A percentile compares a stretch with the other conserved stretches of the same genome.
Conservation (phyloP, 2,797 vertebrate genomes). For the Acanthurus tractus region DNA sequence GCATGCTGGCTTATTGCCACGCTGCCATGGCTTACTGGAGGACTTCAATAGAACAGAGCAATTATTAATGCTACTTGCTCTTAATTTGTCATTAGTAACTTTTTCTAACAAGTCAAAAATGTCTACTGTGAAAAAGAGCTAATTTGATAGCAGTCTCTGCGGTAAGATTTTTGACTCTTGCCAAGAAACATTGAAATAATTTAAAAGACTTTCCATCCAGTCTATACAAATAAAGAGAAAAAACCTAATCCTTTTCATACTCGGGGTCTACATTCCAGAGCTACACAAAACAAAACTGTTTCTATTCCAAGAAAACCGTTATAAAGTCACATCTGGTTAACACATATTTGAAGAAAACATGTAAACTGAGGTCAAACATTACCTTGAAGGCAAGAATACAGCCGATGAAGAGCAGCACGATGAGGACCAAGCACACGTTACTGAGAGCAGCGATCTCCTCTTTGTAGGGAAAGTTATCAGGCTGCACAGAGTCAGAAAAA, state of each 20-base stretch:
- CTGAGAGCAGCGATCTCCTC: slow-evolving; percentile 94
- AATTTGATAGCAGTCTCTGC: neutral
- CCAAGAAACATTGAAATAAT: neutral
- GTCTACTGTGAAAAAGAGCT: neutral
- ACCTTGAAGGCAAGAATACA: slow-evolving; percentile 96
- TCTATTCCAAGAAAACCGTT: slow-evolving; percentile 1
- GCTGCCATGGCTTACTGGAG: too few relatives aligned
- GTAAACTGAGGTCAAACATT: slow-evolving; percentile 37
- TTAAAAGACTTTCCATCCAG: neutral
- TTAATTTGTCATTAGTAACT: too few relatives aligned
- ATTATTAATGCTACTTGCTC: too few relatives aligned
- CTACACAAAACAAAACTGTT: slow-evolving; percentile 5
- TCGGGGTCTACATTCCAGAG: neutral
- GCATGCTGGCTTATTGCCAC: too few relatives aligned
- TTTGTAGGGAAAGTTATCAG: slow-evolving; percentile 94
- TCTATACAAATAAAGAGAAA: neutral
- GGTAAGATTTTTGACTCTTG: neutral
- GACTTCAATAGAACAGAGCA: too few relatives aligned
- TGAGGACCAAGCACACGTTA: slow-evolving; percentile 91
- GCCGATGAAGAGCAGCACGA: slow-evolving; percentile 93
- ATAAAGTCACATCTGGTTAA: slow-evolving; percentile 15
- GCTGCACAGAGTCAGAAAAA: slow-evolving; percentile 80
- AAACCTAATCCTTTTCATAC: neutral
- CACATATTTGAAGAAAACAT: neutral
- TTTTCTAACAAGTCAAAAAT: neutral